Evolutionary conservation across 1,140 invertebrate species (phyloP).

Genomic region (Drosophila sechellia): DNA sequence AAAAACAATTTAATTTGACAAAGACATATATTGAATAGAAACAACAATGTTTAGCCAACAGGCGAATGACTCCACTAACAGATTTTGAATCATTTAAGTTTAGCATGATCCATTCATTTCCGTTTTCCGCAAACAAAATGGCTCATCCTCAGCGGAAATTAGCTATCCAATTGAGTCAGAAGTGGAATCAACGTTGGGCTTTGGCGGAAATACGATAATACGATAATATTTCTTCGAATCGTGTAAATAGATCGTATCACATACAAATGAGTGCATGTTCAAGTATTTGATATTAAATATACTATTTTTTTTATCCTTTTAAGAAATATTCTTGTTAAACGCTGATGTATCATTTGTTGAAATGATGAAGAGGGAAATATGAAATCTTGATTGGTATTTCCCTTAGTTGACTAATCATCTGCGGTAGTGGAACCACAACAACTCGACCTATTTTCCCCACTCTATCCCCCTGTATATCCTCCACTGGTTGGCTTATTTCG

Average conservation of each 20-base stretch:
- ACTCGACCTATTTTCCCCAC: not conserved
- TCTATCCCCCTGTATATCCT: slow-evolving; percentile 1
- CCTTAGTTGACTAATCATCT: slow-evolving; percentile 39
- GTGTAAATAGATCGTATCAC: too few relatives aligned
- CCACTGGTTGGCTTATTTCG: slow-evolving; percentile 20
- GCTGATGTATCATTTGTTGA: slow-evolving; percentile 14
- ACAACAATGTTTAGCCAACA: too few relatives aligned
- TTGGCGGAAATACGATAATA: not conserved
- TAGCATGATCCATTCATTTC: slow-evolving; percentile 3
- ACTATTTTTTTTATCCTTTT: not conserved
- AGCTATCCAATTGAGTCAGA: not conserved
- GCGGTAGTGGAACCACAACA: slow-evolving; percentile 12
- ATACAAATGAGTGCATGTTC: not conserved
- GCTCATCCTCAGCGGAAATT: slow-evolving; percentile 7
- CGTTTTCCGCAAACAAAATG: slow-evolving; percentile 6
- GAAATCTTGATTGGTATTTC: slow-evolving; percentile 30
- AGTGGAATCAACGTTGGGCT: not conserved
- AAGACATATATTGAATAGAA: too few relatives aligned
- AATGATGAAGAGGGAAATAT: not conserved
- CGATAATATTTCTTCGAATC: not conserved
- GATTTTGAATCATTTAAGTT: too few relatives aligned
- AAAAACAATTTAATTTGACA: too few relatives aligned
- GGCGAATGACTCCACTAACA: too few relatives aligned
- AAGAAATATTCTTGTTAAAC: not conserved
- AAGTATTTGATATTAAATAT: too few relatives aligned